Base-by-base conservation (phyloP, 1,140 invertebrate genomes). In the Rhyacophila brunnea region DNA sequence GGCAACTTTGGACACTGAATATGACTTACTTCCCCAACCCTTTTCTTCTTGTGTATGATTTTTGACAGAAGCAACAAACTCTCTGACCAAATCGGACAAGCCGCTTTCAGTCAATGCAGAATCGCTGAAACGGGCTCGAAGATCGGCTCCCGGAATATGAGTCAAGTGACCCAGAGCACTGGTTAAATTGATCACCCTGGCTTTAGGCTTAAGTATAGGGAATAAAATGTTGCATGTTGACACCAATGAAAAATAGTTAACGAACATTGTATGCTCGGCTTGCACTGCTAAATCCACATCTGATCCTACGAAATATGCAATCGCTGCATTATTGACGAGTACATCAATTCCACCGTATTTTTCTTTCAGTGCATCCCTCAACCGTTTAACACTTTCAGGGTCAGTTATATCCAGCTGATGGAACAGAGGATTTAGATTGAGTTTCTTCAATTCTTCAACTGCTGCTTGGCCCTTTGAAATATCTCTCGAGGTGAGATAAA, bases 301-400 rank as follows among this genome's bases (percentile, higher is more conserved):
- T 0, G 86, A 79, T 51, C 70, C 69, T 10, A 56, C 58, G 74
- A 82, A 87, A 67, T 84, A 91, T 4, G 87, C 85, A 54, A 93
- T 91, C 0, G 84, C 91, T 47, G 91, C 92, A 80, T 95, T 94
- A 68, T 93, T 93, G 0, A 94, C 81, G 9, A 94, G 72, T 19
- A 94, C 66, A 78, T 95, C 91, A 1, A 95, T 70, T 1, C 90
- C 88, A 6, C 83, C 85, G 71, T 93, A 82, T 15, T 80, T 83
- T 19, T 80, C 67, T 67, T 84, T 75, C 0, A 95, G 65, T 64
- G 81, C 84, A 56, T 84, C 77, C 0, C 75, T 69, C 38, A 91
- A 81, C 3, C 58, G 70, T 20, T 80, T 70, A 14, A 89, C 75
- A 64, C 85, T 90, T 18, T 79, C 70, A 3, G 67, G 58, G 64